Percentiles rank a stretch among this genome's conserved stretches.
Evolutionary conservation across 2,888 invertebrate genomes (phyloP).

Genomic region (Xestia ashworthii): DNA sequence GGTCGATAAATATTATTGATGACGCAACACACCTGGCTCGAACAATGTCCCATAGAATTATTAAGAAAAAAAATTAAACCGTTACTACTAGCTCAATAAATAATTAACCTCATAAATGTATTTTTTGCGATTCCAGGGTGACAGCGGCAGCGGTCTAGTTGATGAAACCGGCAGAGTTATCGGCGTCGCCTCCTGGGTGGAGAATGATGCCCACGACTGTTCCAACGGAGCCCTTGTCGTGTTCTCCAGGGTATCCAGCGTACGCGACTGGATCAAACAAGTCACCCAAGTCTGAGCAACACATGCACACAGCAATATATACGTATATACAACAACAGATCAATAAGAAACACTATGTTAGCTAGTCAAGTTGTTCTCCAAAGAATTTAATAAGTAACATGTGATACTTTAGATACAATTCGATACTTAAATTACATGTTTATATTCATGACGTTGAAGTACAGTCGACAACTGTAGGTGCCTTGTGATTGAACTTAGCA

Average conservation of each 20-base stretch:
- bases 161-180: constrained; percentile 74
- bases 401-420: constrained; percentile 51
- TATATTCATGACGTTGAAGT: constrained; percentile 36
- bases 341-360: constrained; percentile 58
- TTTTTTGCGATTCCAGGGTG: constrained; percentile 76
- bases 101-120: neutral
- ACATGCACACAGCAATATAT: constrained; percentile 34
- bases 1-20: neutral
- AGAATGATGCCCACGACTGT: constrained; percentile 83
- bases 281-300: constrained; percentile 76
- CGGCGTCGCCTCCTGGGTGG: constrained; percentile 87
- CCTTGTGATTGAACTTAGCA: constrained; percentile 49
- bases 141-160: constrained; percentile 88
- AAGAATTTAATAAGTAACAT: constrained; percentile 54
- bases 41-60: neutral
- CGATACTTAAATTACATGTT: constrained; percentile 30
- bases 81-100: neutral
- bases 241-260: constrained; percentile 81
- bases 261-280: constrained; percentile 81
- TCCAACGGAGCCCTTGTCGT: constrained; percentile 80
- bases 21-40: neutral
- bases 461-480: constrained; percentile 4
- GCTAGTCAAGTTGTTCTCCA: constrained; percentile 64
- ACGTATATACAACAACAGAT: constrained; percentile 61
- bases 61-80: neutral